These are phyloP conservation scores for Microchirus variegatus DNA, from an alignment of 2,797 vertebrate genomes.

Conservation along the genomic window DNA sequence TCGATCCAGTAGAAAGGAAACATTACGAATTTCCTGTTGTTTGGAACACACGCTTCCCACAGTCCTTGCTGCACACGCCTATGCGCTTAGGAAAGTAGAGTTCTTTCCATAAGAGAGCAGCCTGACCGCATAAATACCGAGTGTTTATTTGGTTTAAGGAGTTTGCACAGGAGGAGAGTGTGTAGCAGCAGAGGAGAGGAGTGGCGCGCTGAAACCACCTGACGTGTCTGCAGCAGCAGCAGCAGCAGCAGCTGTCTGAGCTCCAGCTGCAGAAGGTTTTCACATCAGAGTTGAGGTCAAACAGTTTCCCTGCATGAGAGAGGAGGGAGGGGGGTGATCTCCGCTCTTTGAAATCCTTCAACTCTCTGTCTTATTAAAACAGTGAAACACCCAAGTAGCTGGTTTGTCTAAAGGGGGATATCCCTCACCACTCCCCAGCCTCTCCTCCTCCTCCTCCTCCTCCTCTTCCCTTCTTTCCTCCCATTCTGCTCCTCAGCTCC, in stretches of 20 bases:
- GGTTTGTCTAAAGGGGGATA: conserved; percentile 47
- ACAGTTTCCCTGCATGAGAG: conserved; percentile 18
- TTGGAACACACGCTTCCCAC: conserved; percentile 58
- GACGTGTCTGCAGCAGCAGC: conserved; percentile 34
- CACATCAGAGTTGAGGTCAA: conserved; percentile 37
- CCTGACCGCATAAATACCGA: conserved; percentile 8
- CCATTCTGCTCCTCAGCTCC: conserved; percentile 13
- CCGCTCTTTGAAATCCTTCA: conserved; percentile 53
- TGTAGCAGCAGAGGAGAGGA: conserved; percentile 19
- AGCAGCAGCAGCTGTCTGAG: conserved; percentile 25
- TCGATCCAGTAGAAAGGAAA: conserved; percentile 60
- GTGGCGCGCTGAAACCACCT: conserved; percentile 53
- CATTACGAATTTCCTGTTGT: conserved; percentile 73
- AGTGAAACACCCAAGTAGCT: conserved; percentile 70
- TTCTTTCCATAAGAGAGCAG: conserved; percentile 52
- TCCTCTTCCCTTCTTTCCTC: conserved; percentile 28
- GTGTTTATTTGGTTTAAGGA: conserved; percentile 52
- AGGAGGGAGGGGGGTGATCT: conserved; percentile 29
- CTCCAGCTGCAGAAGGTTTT: conserved; percentile 25
- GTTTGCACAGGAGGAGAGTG: conserved; percentile 9
- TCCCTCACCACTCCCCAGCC: conserved; percentile 53
- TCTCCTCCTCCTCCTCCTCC: conserved; percentile 42
- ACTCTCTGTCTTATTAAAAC: conserved; percentile 56
- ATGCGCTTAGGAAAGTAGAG: conserved; percentile 19
- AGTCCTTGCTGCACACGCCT: conserved; percentile 31